A percentile compares a stretch with the other conserved stretches of the same genome.
These are phyloP conservation scores for Lophius americanus DNA, from an alignment of 2,797 vertebrate genomes.

Conservation along the genomic window DNA sequence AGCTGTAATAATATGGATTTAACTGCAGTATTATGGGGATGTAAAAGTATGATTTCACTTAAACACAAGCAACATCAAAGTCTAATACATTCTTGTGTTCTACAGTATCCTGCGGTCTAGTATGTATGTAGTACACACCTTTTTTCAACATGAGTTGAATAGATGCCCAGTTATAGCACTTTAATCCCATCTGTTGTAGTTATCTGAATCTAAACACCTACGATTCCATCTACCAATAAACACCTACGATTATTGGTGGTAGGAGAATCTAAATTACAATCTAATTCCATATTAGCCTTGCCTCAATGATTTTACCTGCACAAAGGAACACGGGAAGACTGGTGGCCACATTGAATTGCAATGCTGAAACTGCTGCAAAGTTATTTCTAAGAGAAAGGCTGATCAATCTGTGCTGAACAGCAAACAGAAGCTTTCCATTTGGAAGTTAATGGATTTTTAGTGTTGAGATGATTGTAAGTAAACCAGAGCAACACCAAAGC, in stretches of 20 bases:
- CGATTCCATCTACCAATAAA: too few relatives aligned
- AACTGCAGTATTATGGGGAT: neutral
- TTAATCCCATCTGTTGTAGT: conserved; percentile 11
- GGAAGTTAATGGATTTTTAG: conserved; percentile 53
- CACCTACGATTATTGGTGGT: conserved; percentile 31
- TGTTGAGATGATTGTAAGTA: conserved; percentile 40
- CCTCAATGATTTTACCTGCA: conserved; percentile 35
- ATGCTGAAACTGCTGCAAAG: conserved; percentile 28
- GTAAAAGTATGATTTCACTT: neutral
- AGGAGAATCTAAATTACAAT: conserved; percentile 47
- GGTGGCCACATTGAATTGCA: conserved; percentile 28
- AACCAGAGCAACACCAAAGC: conserved; percentile 54
- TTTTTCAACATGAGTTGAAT: conserved; percentile 16
- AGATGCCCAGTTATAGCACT: conserved; percentile 11
- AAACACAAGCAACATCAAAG: neutral
- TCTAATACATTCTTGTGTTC: neutral
- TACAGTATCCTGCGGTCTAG: neutral
- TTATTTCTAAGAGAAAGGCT: conserved; percentile 48
- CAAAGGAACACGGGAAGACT: conserved; percentile 40
- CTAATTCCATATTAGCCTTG: conserved; percentile 34
- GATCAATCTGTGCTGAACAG: conserved; percentile 48
- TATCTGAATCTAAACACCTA: conserved; percentile 19
- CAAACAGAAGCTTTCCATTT: conserved; percentile 59
- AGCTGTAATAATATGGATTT: neutral
- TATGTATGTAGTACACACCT: neutral